Base-by-base conservation (phyloP, 2,888 invertebrate genomes). In the Temnothorax ravouxi region DNA sequence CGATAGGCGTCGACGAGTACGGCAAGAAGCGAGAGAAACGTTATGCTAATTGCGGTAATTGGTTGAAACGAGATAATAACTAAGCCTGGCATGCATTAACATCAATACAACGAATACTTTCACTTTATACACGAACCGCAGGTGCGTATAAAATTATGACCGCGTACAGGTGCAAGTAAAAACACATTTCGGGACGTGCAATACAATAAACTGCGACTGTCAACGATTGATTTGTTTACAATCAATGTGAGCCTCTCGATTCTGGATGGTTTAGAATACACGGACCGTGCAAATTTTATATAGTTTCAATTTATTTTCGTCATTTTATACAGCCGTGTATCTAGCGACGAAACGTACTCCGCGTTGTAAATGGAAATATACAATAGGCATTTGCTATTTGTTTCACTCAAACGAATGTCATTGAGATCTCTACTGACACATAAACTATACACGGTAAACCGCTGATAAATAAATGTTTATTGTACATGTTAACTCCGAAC, bases 161-260 rank as follows among this genome's bases (percentile, higher is more conserved):
- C 66, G 54, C 84, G 41, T 74, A 64, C 67, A 29, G 62, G 64
- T 21, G 75, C 80, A 85, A 86, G 85, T 81, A 83, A 84, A 84
- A 88, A 72, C 41, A 88, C 41, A 88, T 75, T 86, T 84, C 62
- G 54, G 47, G 80, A 62, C 15, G 6, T 34, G 44, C 66, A 11
- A 3, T 11, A 64, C 84, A 90, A 89, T 86, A 75, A 85, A 88
- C 86, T 85, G 59, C 83, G 76, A 75, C 81, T 84, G 88, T 81
- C 88, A 79, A 71, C 84, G 69, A 85, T 84, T 90, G 88, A 90
- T 90, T 90, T 88, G 90, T 90, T 88, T 88, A 87, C 84, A 76
- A 87, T 64, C 69, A 77, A 81, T 77, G 77, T 56, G 59, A 59
- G 41, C 62, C 82, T 59, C 69, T 84, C 80, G 83, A 85, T 76